Conservation (phyloP, 2,797 vertebrate species). For the Knipowitschia caucasica region DNA sequence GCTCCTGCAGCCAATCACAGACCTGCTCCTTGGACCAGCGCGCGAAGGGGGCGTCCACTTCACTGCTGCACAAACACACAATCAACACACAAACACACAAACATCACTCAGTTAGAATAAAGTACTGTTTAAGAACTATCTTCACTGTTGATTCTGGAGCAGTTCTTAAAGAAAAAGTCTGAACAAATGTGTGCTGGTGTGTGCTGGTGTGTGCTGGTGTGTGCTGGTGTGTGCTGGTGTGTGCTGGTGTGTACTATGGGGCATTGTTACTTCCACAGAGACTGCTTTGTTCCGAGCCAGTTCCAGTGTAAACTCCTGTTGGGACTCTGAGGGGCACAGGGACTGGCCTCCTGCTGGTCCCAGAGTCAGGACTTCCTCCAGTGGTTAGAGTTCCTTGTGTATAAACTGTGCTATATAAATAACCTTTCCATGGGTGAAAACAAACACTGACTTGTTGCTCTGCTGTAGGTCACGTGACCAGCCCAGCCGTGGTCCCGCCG, state of each 20-base stretch:
- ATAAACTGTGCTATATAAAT: too few relatives aligned
- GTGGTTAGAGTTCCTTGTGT: too few relatives aligned
- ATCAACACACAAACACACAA: too few relatives aligned
- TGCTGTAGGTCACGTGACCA: conserved; percentile 95
- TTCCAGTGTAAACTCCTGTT: conserved; percentile 12
- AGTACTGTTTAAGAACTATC: neutral
- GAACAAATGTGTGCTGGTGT: too few relatives aligned
- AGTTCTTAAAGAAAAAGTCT: too few relatives aligned
- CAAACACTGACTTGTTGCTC: conserved; percentile 75
- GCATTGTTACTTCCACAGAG: conserved; percentile 15
- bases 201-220: too few relatives aligned
- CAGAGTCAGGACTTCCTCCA: too few relatives aligned
- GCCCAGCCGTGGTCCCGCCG: conserved; percentile 90
- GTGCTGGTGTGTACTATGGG: neutral
- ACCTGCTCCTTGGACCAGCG: conserved; percentile 97
- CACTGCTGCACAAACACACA: conserved; percentile 70
- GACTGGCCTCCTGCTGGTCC: too few relatives aligned
- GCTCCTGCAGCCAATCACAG: conserved; percentile 92
- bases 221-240: too few relatives aligned
- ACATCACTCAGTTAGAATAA: neutral
- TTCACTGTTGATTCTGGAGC: too few relatives aligned
- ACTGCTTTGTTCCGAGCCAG: conserved; percentile 3
- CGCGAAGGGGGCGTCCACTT: conserved; percentile 93
- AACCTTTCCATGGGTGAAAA: too few relatives aligned
- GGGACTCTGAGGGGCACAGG: conserved; percentile 14